A percentile compares a stretch with the other conserved stretches of the same genome.
Evolutionary conservation across 2,888 invertebrate genomes (phyloP).

Genomic region (Eupithecia exiguata): DNA sequence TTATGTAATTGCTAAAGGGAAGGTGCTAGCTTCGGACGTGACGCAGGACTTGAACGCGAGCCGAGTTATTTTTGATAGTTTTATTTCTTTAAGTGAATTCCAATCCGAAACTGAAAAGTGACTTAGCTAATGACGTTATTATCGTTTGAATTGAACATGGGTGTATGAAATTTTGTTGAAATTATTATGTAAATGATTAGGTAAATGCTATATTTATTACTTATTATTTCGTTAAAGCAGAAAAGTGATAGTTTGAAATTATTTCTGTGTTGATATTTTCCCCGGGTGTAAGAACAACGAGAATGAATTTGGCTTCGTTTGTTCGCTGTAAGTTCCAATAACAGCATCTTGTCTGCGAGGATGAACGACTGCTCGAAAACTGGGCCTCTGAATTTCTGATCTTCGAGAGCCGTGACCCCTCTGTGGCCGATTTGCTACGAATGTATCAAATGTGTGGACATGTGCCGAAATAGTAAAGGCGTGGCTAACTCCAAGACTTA

Average conservation of each 20-base stretch:
- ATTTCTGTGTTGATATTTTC: conserved; percentile 83
- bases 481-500: conserved; percentile 44
- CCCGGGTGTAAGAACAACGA: conserved; percentile 66
- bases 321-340: conserved; percentile 57
- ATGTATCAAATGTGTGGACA: conserved; percentile 69
- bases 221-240: conserved; percentile 76
- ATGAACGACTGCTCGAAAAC: conserved; percentile 43
- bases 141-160: conserved; percentile 74
- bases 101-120: conserved; percentile 76
- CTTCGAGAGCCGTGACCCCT: not conserved
- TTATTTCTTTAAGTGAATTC: conserved; percentile 83
- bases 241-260: conserved; percentile 80
- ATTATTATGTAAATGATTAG: conserved; percentile 83
- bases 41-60: conserved; percentile 81
- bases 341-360: conserved; percentile 54
- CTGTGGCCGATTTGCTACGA: conserved; percentile 22
- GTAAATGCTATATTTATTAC: conserved; percentile 80
- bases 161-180: conserved; percentile 83
- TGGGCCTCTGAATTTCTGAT: not conserved
- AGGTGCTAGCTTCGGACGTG: conserved; percentile 84
- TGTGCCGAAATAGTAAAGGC: conserved; percentile 61
- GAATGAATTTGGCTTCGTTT: conserved; percentile 66
- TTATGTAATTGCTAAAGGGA: conserved; percentile 82
- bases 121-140: conserved; percentile 79
- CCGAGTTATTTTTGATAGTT: conserved; percentile 84